Base-by-base conservation (phyloP, 2,113 vertebrate species). In the Rhodinocichla rosea region DNA sequence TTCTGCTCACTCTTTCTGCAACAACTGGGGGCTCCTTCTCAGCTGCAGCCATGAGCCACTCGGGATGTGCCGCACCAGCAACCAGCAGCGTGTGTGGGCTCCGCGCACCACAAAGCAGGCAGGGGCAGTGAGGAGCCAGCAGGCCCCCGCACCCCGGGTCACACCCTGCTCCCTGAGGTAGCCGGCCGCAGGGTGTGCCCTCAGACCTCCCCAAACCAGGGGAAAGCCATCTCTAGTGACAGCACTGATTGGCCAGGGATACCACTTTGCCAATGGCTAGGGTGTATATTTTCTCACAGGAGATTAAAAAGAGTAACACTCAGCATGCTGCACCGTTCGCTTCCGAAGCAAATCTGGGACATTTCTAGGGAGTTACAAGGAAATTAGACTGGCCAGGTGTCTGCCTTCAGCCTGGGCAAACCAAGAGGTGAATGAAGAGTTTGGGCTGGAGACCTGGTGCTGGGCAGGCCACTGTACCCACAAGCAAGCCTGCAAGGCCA, bases 81-180 rank as follows among this genome's bases (percentile, higher is more conserved):
- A 0, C 17, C 28, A 8, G 7, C n/a, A 11, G 26, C 0, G 22
- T 4, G 24, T 8, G 37, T 11, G 28, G 14, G 56, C 21, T 74
- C 5, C 3, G 33, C 0, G 20, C 23, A 12, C 65, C 22, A 30
- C 19, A 53, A 45, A 20, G 1, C 20, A 53, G 55, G 69, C 6
- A 1, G 11, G 1, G 59, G 6, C 1, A 30, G 4, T 0, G 16
- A 18, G 19, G 50, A 35, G 33, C 35, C 75, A 42, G 57, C 11
- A 16, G 28, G 63, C 35, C 49, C 33, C 28, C 1, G 7, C 13
- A 28, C 7, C 23, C 18, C 0, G 2, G 35, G 17, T 21, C 68
- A 35, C 4, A 1, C 30, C 35, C 19, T 2, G 24, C 2, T 23
- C 37, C 27, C 3, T 2, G n/a, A 63, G 39, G 5, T 4, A 59